Evolutionary conservation across 1,140 invertebrate genomes (phyloP).

Genomic region (Ceratina japonica): DNA sequence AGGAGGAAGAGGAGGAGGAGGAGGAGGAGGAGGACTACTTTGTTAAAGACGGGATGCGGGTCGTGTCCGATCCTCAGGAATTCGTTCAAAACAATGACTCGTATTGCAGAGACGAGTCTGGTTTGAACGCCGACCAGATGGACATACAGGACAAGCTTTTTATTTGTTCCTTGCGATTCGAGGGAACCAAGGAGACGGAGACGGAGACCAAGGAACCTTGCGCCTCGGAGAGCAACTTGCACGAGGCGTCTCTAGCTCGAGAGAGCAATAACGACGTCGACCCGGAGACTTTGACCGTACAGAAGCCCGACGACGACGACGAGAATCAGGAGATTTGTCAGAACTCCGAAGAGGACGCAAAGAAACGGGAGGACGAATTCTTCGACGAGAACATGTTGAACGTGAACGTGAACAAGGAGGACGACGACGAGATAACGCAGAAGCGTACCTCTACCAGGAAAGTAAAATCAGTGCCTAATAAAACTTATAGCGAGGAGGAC

Average conservation of each 20-base stretch:
- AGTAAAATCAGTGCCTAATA: constrained; percentile 62
- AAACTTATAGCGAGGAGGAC: constrained; percentile 68
- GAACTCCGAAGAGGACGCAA: neutral
- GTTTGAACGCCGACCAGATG: constrained; percentile 55
- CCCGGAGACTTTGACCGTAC: constrained; percentile 28
- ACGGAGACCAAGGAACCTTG: constrained; percentile 57
- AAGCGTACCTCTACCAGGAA: constrained; percentile 69
- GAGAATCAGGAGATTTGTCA: constrained; percentile 33
- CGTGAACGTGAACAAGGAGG: constrained; percentile 46
- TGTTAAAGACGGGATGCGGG: constrained; percentile 71
- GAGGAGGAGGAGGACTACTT: constrained; percentile 66
- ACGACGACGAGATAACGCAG: constrained; percentile 51
- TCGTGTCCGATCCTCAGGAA: constrained; percentile 55
- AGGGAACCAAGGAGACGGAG: constrained; percentile 57
- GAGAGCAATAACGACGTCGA: constrained; percentile 16
- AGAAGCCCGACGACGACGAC: constrained; percentile 45
- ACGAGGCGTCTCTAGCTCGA: constrained; percentile 38
- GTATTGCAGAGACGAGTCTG: constrained; percentile 46
- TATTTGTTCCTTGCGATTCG: constrained; percentile 71
- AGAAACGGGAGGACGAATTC: constrained; percentile 48
- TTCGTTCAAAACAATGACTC: constrained; percentile 54
- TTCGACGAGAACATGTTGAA: constrained; percentile 36
- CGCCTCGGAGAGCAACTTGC: constrained; percentile 28
- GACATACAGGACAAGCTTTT: constrained; percentile 72
- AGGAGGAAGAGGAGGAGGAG: no score